Evolutionary conservation across 2,888 invertebrate genomes (phyloP).

Genomic region (Lysandra bellargus): DNA sequence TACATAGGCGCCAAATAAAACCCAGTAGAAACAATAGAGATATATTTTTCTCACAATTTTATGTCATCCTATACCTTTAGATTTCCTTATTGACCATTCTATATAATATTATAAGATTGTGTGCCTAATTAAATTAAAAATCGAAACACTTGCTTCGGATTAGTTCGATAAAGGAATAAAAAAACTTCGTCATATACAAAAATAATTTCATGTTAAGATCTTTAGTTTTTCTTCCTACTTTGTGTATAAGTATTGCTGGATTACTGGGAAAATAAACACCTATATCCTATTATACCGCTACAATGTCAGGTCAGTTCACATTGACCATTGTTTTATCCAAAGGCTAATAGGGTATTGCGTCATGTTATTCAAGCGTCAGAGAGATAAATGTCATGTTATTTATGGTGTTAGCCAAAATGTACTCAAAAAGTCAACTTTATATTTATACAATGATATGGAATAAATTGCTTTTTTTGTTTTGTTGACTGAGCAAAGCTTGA

Average conservation of each 20-base stretch:
- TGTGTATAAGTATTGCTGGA: background rate
- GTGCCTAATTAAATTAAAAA: too few relatives aligned
- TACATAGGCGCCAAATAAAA: background rate
- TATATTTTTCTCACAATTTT: too few relatives aligned
- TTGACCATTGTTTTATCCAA: constrained; percentile 66
- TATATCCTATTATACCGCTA: background rate
- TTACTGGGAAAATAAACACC: background rate
- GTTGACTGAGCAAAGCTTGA: too few relatives aligned
- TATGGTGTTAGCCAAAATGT: constrained; percentile 59
- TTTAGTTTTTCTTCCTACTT: too few relatives aligned
- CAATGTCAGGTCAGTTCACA: constrained; percentile 52
- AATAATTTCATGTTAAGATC: too few relatives aligned
- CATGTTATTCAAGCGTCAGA: constrained; percentile 73
- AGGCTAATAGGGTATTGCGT: constrained; percentile 68
- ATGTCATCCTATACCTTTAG: too few relatives aligned
- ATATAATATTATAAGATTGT: too few relatives aligned
- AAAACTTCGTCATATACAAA: too few relatives aligned
- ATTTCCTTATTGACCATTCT: too few relatives aligned
- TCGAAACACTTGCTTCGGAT: too few relatives aligned
- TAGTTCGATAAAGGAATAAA: too few relatives aligned
- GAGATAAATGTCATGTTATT: constrained; percentile 74
- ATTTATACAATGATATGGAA: background rate
- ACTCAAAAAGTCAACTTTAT: constrained; percentile 26
- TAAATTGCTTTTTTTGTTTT: background rate
- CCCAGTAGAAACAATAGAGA: too few relatives aligned